Base-by-base conservation (phyloP, 2,113 vertebrate genomes). In the Hemiscyllium ocellatum region DNA sequence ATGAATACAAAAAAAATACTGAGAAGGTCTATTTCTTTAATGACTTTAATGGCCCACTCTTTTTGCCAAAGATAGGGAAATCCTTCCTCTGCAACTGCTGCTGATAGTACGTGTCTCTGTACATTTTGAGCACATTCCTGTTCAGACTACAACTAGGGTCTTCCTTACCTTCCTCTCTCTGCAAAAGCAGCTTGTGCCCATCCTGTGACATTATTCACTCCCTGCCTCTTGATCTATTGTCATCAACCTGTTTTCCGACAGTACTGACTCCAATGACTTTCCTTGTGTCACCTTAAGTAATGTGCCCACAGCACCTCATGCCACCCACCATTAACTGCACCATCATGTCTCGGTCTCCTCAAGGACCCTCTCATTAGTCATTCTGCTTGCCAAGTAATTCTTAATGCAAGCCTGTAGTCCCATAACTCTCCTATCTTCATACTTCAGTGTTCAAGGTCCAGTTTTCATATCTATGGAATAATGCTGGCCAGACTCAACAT, bases 301-400 rank as follows among this genome's bases (percentile, higher is more conserved):
- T 65, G 29, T 65, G 15, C 87, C 87, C 87, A 65, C 56, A 33
- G 56, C 56, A 65, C 52, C 29, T 61, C 29, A 33, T n/a, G 87
- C 56, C 65, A 19, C 87, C 15, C 29, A n/a, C 33, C 87, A 91
- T 91, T 65, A 91, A 7, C 87, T 15, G 52, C 13, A 91, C 24
- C 87, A 91, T 91, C 87, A 15, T 13, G n/a, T 91, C 87, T 19
- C 87, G 19, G 26, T 33, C n/a, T 91, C 87, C 87, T 91, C 87
- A 91, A 91, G 87, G 87, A 33, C 87, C 87, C 87, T 65, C 87
- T n/a, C 87, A 65, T 91, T 91, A 65, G 56, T 65, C 87, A n/a
- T 91, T 91, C 56, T 17, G n/a, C 61, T 91, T 91, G 87, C 87
- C 87, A 91, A 91, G 56, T 65, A 91, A 91, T 91, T 91, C 52